A percentile compares a stretch with the other conserved stretches of the same genome.
These are phyloP conservation scores for Cactoblastis cactorum DNA, from an alignment of 2,888 invertebrate species.

Conservation along the genomic window DNA sequence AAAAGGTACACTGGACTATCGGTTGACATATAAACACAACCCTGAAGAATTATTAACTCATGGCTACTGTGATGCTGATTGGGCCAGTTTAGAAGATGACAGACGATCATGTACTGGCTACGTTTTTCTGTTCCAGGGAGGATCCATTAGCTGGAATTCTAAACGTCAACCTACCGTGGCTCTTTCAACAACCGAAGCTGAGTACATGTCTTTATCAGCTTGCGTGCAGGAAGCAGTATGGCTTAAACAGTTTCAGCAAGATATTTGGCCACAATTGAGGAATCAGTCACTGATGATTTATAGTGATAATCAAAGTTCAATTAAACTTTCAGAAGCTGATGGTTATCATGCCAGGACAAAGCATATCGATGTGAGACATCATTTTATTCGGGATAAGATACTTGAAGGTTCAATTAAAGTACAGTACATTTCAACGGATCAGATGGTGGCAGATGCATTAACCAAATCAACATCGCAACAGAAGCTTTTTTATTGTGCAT, in stretches of 20 bases:
- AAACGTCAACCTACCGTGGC: conserved; percentile 25
- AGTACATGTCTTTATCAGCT: background rate
- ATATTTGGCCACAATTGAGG: background rate
- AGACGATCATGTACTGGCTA: conserved; percentile 29
- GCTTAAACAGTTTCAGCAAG: background rate
- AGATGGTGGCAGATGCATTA: too few relatives aligned
- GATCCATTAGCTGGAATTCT: conserved; percentile 25
- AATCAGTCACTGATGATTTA: background rate
- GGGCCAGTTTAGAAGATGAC: conserved; percentile 23
- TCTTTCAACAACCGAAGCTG: conserved; percentile 23
- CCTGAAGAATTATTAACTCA: conserved; percentile 15
- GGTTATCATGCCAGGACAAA: background rate
- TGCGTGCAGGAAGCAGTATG: conserved; percentile 4
- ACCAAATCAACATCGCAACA: too few relatives aligned
- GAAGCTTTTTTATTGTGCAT: too few relatives aligned
- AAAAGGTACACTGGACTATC: conserved; percentile 21
- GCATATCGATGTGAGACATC: background rate
- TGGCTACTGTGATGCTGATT: conserved; percentile 31
- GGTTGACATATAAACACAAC: conserved; percentile 18
- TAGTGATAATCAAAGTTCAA: background rate
- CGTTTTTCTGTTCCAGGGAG: conserved; percentile 27
- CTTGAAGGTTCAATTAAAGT: too few relatives aligned
- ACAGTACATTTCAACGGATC: too few relatives aligned
- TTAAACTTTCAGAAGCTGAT: background rate
- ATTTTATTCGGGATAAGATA: too few relatives aligned